Evolutionary conservation across 2,113 vertebrate genomes (phyloP), one percentile per base, ranked within the genome.

Genomic region (Embiotoca jacksoni): DNA sequence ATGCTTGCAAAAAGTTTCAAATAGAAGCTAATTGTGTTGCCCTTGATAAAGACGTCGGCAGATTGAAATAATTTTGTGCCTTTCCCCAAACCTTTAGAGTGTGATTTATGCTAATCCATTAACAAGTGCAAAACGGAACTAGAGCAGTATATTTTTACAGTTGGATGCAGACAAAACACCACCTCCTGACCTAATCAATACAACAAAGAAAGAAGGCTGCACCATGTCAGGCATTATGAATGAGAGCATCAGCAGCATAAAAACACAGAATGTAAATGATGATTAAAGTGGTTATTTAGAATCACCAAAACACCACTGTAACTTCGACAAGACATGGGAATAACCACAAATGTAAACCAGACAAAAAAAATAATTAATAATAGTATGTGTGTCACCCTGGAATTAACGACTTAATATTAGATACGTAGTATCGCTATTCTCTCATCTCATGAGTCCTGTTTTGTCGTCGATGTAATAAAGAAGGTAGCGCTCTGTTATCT

Each of bases 201-300:
- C 4, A 11, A 31, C 14, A 72, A 39, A 15, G 14, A 58, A 5
- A 60, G 30, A 46, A n/a, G 16, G 33, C 6, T 36, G 15, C 55
- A 52, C 53, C 13, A 33, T 66, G 15, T 6, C 32, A 31, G 6
- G 57, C 35, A 33, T 7, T 58, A 11, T 46, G 44, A 62, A 57
- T 46, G 14, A 64, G 15, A 47, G 11, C 10, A 39, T 64, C 13
- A 72, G 59, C 76, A 41, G 54, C 56, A 66, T 72, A 62, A 68
- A 46, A 62, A 41, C 60, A 50, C 72, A 9, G 47, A 23, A 76
- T 36, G 16, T 59, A 71, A 76, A 39, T 30, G 23, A 23, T 23
- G 23, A 23, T 23, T 23, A 23, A 23, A 23, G 23, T 23, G 57
- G 9, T 14, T 37, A 1, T 23, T 61, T 6, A 54, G 11, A 52